A percentile compares a stretch with the other conserved stretches of the same genome.
These are phyloP conservation scores for Blastomussa wellsi DNA, from an alignment of 92 coral and sea anemone genomes.

Conservation along the genomic window DNA sequence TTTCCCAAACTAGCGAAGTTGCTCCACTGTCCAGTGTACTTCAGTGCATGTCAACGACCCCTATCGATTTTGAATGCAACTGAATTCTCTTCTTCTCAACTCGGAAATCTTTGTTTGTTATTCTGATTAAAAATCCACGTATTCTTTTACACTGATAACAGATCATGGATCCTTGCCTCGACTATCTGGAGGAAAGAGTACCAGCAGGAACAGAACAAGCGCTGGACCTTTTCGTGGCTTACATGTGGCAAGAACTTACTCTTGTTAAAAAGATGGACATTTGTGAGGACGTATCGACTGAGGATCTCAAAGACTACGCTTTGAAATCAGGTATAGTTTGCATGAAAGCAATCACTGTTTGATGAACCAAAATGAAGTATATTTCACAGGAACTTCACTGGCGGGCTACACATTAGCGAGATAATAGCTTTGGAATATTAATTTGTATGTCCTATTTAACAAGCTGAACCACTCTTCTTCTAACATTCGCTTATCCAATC, in stretches of 20 bases:
- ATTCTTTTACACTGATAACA: background rate
- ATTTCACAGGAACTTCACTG: constrained; percentile 2
- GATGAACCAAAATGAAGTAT: background rate
- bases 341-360: background rate
- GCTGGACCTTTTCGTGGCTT: constrained; percentile 4
- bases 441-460: background rate
- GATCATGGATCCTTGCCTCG: constrained; percentile 15
- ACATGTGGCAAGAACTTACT: constrained; percentile 19
- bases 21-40: constrained; percentile 1
- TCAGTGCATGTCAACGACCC: too few relatives aligned
- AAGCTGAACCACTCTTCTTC: background rate
- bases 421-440: background rate
- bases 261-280: background rate
- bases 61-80: constrained; percentile 2
- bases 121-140: constrained; percentile 4
- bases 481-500: background rate
- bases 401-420: background rate
- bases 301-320: background rate
- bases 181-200: background rate
- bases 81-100: background rate
- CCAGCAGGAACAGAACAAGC: background rate
- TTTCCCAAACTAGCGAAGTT: constrained; percentile 7
- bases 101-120: background rate
- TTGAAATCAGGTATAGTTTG: constrained; percentile 11
- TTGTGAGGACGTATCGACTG: background rate